Evolutionary conservation across 2,797 vertebrate genomes (phyloP).

Genomic region (Selene dorsalis): DNA sequence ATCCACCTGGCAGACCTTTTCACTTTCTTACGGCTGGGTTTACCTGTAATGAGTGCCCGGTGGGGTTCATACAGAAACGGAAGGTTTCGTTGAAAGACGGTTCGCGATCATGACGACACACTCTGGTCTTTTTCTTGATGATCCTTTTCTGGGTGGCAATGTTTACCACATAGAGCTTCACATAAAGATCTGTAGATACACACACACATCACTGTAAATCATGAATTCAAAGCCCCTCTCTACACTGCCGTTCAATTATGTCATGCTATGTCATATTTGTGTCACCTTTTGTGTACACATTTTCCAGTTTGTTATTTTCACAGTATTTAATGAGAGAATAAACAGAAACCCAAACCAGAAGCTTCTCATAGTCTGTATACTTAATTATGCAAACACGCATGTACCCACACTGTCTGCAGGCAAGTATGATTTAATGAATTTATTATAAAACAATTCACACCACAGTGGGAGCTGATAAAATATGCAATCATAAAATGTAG

Average conservation of each 20-base stretch:
- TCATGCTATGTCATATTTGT: background rate
- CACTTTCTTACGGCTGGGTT: too few relatives aligned
- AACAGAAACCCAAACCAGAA: background rate
- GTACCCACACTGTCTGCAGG: background rate
- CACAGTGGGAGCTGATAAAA: background rate
- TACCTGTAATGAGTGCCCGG: conserved; percentile 97
- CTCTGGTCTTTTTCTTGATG: conserved; percentile 99
- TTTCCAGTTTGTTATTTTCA: background rate
- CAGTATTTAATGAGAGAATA: background rate
- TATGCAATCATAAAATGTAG: background rate
- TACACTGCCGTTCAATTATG: background rate
- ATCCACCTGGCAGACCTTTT: background rate
- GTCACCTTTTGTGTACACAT: background rate
- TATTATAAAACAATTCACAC: background rate
- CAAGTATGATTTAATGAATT: background rate
- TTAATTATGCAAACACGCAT: background rate
- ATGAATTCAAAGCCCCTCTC: background rate
- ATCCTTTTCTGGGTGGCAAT: conserved; percentile 97
- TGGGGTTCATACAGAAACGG: conserved; percentile 95
- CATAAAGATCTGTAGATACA: conserved; percentile 91
- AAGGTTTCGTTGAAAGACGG: conserved; percentile 99
- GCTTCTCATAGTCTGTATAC: background rate
- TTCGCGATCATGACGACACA: conserved; percentile 97
- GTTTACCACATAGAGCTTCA: conserved; percentile 98
- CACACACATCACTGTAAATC: background rate